Evolutionary conservation across 2,113 vertebrate species (phyloP).

Genomic region (Chaenocephalus aceratus): DNA sequence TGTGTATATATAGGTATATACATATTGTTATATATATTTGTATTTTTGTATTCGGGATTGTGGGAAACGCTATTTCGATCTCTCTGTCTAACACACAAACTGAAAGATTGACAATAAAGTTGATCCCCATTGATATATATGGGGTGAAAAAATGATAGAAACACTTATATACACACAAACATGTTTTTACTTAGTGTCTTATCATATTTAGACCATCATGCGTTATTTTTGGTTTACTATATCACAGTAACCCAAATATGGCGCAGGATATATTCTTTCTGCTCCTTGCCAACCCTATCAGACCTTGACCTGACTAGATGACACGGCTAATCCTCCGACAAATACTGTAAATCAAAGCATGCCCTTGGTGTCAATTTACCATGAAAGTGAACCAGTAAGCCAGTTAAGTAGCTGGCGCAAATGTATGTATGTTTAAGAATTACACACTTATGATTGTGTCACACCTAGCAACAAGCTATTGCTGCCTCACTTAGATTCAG

Average conservation of each 20-base stretch:
- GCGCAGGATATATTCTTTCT: neutral
- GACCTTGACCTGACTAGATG: constrained; percentile 18
- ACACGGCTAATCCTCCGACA: neutral
- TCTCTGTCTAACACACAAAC: no score
- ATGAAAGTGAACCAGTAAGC: constrained; percentile 28
- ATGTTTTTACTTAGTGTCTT: neutral
- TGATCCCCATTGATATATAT: no score
- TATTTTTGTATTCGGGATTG: no score
- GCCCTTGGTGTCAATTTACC: constrained; percentile 33
- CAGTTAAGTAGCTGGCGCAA: constrained; percentile 28
- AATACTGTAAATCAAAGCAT: constrained; percentile 18
- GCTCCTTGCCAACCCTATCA: neutral
- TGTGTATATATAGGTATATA: no score
- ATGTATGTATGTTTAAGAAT: constrained; percentile 33
- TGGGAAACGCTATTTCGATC: no score
- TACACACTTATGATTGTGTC: constrained; percentile 7
- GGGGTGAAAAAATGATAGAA: no score
- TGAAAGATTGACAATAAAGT: no score
- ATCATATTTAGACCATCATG: neutral
- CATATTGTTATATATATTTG: no score
- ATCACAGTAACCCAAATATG: constrained; percentile 3
- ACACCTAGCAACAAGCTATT: constrained; percentile 12
- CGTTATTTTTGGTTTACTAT: neutral
- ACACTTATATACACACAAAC: no score
- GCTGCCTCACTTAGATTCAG: neutral